These are phyloP conservation scores for Idaea dimidiata DNA, from an alignment of 2,888 invertebrate species.

Conservation along the genomic window DNA sequence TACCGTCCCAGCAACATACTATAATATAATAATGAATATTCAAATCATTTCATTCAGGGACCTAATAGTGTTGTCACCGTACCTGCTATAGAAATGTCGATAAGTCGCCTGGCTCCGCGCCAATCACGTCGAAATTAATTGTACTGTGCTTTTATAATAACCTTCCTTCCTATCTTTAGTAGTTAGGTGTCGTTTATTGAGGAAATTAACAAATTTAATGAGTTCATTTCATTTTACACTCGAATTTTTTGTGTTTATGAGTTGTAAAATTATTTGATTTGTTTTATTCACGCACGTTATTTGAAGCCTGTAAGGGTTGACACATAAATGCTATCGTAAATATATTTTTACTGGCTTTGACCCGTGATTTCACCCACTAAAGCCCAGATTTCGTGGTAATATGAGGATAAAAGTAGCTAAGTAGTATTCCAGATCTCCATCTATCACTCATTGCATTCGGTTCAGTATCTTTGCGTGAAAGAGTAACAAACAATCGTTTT, in stretches of 20 bases:
- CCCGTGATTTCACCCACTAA: too few species aligned
- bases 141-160: conserved; percentile 10
- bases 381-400: too few species aligned
- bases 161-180: conserved; percentile 1
- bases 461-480: too few species aligned
- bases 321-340: not conserved
- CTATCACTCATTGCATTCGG: too few species aligned
- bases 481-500: too few species aligned
- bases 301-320: not conserved
- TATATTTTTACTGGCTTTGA: too few species aligned
- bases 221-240: not conserved
- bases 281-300: not conserved
- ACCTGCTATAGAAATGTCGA: conserved; percentile 52
- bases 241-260: not conserved
- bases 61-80: conserved; percentile 54
- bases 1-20: too few species aligned
- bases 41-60: conserved; percentile 34
- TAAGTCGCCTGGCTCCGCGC: conserved; percentile 55
- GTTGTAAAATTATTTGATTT: not conserved
- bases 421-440: too few species aligned
- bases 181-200: not conserved
- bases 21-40: not conserved
- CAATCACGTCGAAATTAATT: conserved; percentile 34
- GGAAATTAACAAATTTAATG: not conserved
- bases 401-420: too few species aligned